A percentile compares a stretch with the other conserved stretches of the same genome.
Evolutionary conservation across 1,140 invertebrate species (phyloP).

Genomic region (Argopecten irradians): DNA sequence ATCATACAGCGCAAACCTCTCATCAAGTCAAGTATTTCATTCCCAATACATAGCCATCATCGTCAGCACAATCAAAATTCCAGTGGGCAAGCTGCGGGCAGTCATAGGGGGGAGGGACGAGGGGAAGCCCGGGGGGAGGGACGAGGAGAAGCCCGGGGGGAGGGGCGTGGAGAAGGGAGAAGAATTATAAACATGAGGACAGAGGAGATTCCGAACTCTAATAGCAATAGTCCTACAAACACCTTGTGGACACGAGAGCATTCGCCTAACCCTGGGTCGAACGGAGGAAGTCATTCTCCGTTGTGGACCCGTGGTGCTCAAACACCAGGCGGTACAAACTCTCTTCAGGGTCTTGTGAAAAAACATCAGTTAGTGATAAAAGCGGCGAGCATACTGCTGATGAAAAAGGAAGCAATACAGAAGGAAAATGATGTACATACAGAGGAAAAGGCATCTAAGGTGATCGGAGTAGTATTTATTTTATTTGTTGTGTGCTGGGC

Average conservation of each 20-base stretch:
- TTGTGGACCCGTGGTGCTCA: background rate
- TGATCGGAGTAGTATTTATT: conserved; percentile 75
- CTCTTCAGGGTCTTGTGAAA: conserved; percentile 58
- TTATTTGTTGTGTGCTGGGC: conserved; percentile 77
- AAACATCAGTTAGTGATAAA: conserved; percentile 71
- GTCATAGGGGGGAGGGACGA: background rate
- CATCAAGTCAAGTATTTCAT: conserved; percentile 38
- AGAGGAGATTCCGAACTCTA: background rate
- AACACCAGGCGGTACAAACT: background rate
- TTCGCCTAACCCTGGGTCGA: background rate
- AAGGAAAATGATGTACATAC: conserved; percentile 78
- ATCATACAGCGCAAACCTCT: conserved; percentile 40
- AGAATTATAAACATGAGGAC: background rate
- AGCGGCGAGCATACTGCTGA: conserved; percentile 70
- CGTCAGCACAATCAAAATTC: conserved; percentile 17
- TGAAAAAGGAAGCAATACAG: conserved; percentile 52
- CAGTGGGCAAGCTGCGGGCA: background rate
- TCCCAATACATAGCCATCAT: conserved; percentile 54
- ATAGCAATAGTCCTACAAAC: background rate
- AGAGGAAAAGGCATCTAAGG: conserved; percentile 93
- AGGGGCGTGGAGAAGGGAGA: background rate
- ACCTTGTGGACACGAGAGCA: background rate
- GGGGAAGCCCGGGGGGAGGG: background rate
- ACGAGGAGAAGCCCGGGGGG: background rate
- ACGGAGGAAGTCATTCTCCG: background rate